Evolutionary conservation across 1,140 invertebrate species (phyloP).

Genomic region (Dreissena rostriformis): DNA sequence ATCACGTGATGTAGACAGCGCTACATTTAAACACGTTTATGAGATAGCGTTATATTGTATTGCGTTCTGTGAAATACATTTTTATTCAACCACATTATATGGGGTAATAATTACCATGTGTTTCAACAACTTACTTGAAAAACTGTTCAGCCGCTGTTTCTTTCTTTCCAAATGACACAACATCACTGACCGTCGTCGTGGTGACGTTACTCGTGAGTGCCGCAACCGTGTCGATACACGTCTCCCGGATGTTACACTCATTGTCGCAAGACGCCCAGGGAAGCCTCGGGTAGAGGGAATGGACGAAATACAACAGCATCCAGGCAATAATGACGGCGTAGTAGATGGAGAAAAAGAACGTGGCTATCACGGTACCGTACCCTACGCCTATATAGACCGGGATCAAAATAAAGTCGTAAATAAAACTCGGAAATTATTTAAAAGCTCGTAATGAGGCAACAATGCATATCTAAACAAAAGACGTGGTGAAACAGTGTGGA

Average conservation of each 20-base stretch:
- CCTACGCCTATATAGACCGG: conserved; percentile 55
- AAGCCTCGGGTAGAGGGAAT: conserved; percentile 83
- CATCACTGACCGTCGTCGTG: not conserved
- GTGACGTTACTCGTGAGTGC: not conserved
- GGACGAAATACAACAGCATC: conserved; percentile 94
- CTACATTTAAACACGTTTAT: too few species aligned
- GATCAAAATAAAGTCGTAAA: not conserved
- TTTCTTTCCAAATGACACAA: not conserved
- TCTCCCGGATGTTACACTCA: conserved; percentile 46
- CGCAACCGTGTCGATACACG: conserved; percentile 11
- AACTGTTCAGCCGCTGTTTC: conserved; percentile 41
- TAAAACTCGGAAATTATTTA: too few species aligned
- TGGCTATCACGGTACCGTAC: conserved; percentile 58
- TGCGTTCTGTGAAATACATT: too few species aligned
- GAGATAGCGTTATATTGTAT: too few species aligned
- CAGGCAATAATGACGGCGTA: conserved; percentile 98
- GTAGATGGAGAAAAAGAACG: conserved; percentile 85
- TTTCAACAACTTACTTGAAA: conserved; percentile 16
- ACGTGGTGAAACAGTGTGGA: too few species aligned
- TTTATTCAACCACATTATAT: too few species aligned
- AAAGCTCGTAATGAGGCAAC: too few species aligned
- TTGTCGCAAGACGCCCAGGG: conserved; percentile 86
- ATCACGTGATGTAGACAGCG: too few species aligned
- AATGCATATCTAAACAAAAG: too few species aligned
- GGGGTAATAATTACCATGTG: too few species aligned